Conservation (phyloP, 2,888 invertebrate species). For the Dexiosoma caninum region DNA sequence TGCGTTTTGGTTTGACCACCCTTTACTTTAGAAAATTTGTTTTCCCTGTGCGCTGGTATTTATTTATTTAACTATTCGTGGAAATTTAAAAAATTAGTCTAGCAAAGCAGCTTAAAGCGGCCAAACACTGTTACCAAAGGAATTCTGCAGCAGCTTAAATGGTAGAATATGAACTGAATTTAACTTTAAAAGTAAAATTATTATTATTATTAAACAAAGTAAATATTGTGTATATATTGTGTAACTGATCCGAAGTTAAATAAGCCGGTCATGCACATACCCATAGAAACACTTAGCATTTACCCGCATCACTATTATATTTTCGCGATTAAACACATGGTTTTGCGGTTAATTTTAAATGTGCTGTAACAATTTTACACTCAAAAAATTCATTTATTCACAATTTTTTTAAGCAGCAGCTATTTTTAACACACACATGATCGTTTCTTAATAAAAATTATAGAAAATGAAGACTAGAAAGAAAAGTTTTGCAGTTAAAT, state of each 20-base stretch:
- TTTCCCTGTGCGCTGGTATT: too few species aligned
- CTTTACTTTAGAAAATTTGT: too few species aligned
- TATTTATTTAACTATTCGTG: too few species aligned
- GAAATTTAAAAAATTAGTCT: too few species aligned
- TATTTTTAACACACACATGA: too few species aligned
- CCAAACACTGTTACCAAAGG: background rate
- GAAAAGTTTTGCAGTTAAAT: too few species aligned
- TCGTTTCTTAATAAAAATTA: too few species aligned
- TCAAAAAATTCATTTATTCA: too few species aligned
- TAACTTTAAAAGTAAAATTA: background rate
- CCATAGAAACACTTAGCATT: slow-evolving; percentile 8
- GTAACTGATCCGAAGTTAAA: background rate
- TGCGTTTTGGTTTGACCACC: too few species aligned
- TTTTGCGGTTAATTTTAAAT: slow-evolving; percentile 43
- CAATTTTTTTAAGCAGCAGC: too few species aligned
- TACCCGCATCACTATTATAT: background rate
- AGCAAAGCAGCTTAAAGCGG: too few species aligned
- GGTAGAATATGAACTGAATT: background rate
- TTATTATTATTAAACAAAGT: background rate
- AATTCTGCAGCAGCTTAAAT: background rate
- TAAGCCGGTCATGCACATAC: background rate
- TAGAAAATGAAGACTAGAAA: too few species aligned
- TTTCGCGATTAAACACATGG: slow-evolving; percentile 41
- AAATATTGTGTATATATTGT: background rate
- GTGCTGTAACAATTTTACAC: background rate